Evolutionary conservation across 1,140 invertebrate species (phyloP), one percentile per base, ranked within the genome.

Genomic region (Hirudo medicinalis): DNA sequence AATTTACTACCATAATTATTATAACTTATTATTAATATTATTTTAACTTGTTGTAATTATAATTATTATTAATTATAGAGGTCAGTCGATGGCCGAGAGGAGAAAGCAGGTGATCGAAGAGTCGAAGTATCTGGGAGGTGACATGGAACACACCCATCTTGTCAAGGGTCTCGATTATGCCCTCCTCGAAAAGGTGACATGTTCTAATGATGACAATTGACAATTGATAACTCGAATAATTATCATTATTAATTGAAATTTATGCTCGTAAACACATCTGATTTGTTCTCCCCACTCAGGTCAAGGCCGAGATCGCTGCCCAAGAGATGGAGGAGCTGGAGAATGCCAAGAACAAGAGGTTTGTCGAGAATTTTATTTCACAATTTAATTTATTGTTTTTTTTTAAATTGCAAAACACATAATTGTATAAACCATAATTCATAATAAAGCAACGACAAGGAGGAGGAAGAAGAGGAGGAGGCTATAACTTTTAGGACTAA

Each of bases 141-240:
- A 99, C 82, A 97, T 99, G 90, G 94, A 98, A 76, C 96, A 99
- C 78, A 99, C 97, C 82, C 97, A 99, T 84, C 95, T 99, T 85
- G 96, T 99, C 70, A 99, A 99, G 85, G 97, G 97, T 82, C 85
- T 99, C 15, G 97, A 99, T 88, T 99, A 97, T 84, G 96, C 96
- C 11, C 83, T 99, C n/a, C 82, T 99, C 67, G 94, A 99, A 81
- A 99, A 99, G 84, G 92, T 94, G 77, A 27, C 36, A 17, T 54
- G n/a, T n/a, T n/a, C n/a, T n/a, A n/a, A n/a, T n/a, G n/a, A n/a
- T n/a, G n/a, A n/a, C n/a, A n/a, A n/a, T 54, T 72, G 13, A 68
- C 69, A 22, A 71, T 60, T 73, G 15, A 54, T 74, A 70, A 32
- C 3, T 40, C 69, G 27, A 32, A 29, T 22, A 69, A 6, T 27